A percentile compares a stretch with the other conserved stretches of the same genome.
phyloP scores from a whole-genome alignment of 92 coral and sea anemone species.

The Zoanthus sociatus region DNA sequence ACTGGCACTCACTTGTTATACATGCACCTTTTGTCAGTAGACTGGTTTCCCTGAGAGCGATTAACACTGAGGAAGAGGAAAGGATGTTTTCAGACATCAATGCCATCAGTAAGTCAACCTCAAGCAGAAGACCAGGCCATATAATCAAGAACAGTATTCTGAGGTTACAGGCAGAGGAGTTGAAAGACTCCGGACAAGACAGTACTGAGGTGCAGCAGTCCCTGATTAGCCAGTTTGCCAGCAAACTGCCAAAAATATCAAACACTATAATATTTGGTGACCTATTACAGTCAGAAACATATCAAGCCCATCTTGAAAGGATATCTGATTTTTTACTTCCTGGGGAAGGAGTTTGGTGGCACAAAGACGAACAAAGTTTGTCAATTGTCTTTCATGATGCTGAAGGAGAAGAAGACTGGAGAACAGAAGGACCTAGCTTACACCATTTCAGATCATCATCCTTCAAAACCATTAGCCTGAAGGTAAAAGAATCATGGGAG shows the following conservation, averaged over 20 bases:
- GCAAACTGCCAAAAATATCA: background rate
- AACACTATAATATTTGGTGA: background rate
- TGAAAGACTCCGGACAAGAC: too few relatives aligned
- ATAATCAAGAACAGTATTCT: background rate
- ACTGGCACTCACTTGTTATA: background rate
- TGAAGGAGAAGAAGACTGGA: constrained; percentile 11
- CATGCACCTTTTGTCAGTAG: constrained; percentile 1
- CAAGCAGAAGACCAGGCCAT: background rate
- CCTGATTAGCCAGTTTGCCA: constrained; percentile 7
- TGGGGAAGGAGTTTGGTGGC: constrained; percentile 15
- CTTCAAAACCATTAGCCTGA: too few relatives aligned
- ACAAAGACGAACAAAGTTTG: background rate
- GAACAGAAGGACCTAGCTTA: background rate
- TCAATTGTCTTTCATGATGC: background rate
- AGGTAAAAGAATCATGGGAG: too few relatives aligned
- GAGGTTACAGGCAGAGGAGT: background rate
- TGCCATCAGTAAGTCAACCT: background rate
- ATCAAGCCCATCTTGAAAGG: constrained; percentile 6
- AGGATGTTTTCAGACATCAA: background rate
- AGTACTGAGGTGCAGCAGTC: too few relatives aligned
- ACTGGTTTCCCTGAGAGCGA: background rate
- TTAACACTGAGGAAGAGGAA: constrained; percentile 1
- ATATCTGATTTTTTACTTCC: background rate
- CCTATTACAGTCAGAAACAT: background rate
- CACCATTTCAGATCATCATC: too few relatives aligned